phyloP scores from a whole-genome alignment of 2,113 vertebrate genomes.

The Melospiza georgiana region DNA sequence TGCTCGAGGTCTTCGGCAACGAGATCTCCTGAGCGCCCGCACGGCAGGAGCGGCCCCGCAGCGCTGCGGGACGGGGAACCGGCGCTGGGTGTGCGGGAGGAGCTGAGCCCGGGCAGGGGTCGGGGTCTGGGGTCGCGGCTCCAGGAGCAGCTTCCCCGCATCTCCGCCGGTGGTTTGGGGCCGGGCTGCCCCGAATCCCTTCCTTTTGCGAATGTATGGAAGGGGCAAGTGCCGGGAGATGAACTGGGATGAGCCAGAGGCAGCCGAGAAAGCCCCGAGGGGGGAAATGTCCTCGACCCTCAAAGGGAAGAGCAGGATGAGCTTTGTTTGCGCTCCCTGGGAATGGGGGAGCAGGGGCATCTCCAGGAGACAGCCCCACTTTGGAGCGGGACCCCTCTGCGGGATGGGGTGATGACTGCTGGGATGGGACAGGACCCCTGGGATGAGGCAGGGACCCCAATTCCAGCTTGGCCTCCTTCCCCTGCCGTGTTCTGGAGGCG shows the following conservation, averaged over 20 bases:
- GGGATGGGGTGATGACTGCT: too few relatives aligned
- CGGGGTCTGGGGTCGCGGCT: background rate
- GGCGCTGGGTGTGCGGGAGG: background rate
- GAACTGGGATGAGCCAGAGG: background rate
- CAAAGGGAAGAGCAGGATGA: background rate
- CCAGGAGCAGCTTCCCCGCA: background rate
- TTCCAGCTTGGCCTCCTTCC: background rate
- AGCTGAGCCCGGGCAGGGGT: background rate
- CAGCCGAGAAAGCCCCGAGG: too few relatives aligned
- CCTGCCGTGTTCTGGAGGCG: background rate
- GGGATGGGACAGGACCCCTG: background rate
- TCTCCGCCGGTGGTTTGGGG: background rate
- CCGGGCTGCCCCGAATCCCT: background rate
- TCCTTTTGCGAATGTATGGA: background rate
- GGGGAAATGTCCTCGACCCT: background rate
- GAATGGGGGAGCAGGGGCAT: background rate
- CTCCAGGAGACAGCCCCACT: background rate
- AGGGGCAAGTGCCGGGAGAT: rapidly evolving
- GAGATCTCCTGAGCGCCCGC: slow-evolving; percentile 83
- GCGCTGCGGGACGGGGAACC: too few relatives aligned
- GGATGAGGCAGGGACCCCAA: background rate
- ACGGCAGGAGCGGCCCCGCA: background rate
- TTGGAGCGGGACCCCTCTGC: background rate
- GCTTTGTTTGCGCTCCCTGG: background rate
- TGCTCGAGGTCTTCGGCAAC: slow-evolving; percentile 94